Percentiles rank a stretch among this genome's conserved stretches.
phyloP scores from a whole-genome alignment of 2,113 vertebrate species.

The Oceanodroma tethys region DNA sequence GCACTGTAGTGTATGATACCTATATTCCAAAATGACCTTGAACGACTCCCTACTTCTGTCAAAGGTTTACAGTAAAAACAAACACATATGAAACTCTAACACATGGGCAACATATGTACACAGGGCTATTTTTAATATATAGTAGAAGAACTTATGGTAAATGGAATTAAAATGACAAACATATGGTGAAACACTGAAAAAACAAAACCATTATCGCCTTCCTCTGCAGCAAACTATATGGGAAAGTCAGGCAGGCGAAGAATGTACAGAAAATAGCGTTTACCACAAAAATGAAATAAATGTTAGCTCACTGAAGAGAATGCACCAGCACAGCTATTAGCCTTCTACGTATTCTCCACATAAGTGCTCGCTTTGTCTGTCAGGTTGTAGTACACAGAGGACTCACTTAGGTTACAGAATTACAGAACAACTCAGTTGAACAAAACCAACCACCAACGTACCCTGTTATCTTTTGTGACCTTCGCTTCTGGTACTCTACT shows the following conservation, averaged over 20 bases:
- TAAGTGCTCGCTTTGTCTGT: constrained; percentile 58
- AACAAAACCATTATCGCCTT: constrained; percentile 3
- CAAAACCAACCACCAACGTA: constrained; percentile 75
- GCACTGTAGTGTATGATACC: constrained; percentile 29
- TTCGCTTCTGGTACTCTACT: constrained; percentile 98
- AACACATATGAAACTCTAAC: constrained; percentile 20
- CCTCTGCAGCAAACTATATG: neutral
- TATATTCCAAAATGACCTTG: constrained; percentile 56
- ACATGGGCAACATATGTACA: constrained; percentile 57
- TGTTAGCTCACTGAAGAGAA: constrained; percentile 49
- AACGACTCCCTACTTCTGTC: constrained; percentile 40
- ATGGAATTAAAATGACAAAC: constrained; percentile 66
- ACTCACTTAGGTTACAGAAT: constrained; percentile 52
- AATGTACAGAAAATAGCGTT: constrained; percentile 34
- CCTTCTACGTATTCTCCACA: constrained; percentile 11
- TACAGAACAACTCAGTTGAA: constrained; percentile 60
- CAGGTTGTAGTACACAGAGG: constrained; percentile 47
- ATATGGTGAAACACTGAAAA: constrained; percentile 43
- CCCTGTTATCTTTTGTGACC: constrained; percentile 99
- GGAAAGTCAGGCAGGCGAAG: neutral
- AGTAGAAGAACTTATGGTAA: constrained; percentile 5
- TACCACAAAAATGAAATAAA: constrained; percentile 56
- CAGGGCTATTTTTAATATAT: constrained; percentile 46
- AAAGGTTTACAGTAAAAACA: constrained; percentile 41
- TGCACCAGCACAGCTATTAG: constrained; percentile 36